Conservation (phyloP, 2,797 vertebrate species). For the Scleropages formosus region DNA sequence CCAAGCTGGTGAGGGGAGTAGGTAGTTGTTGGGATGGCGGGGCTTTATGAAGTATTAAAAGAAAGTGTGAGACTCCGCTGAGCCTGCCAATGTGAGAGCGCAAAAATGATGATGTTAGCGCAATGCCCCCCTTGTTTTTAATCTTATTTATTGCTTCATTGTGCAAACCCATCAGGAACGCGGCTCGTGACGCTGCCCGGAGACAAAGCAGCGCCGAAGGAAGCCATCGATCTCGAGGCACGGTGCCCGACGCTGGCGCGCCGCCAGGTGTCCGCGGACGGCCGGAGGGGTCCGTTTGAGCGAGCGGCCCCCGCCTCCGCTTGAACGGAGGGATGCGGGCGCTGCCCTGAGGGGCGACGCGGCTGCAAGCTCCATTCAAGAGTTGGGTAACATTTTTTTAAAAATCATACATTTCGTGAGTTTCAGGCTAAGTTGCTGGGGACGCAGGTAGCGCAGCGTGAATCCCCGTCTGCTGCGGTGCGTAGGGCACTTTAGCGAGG, state of each 20-base stretch:
- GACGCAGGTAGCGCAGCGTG: no score
- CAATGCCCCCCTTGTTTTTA: background rate
- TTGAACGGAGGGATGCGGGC: background rate
- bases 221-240: background rate
- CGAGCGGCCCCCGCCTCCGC: background rate
- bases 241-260: background rate
- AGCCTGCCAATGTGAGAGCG: background rate
- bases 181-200: background rate
- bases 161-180: constrained; percentile 5
- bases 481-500: no score
- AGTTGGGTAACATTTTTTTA: no score
- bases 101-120: background rate
- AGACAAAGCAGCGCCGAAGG: background rate
- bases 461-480: no score
- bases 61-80: background rate
- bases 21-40: background rate
- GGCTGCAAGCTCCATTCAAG: background rate
- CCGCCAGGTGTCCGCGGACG: no score
- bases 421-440: no score
- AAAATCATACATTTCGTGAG: no score
- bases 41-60: background rate
- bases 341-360: background rate
- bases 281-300: background rate
- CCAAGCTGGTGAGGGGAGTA: background rate
- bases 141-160: constrained; percentile 18